A percentile compares a stretch with the other conserved stretches of the same genome.
Evolutionary conservation across 2,888 invertebrate genomes (phyloP).

Genomic region (Synergus laeviventris): DNA sequence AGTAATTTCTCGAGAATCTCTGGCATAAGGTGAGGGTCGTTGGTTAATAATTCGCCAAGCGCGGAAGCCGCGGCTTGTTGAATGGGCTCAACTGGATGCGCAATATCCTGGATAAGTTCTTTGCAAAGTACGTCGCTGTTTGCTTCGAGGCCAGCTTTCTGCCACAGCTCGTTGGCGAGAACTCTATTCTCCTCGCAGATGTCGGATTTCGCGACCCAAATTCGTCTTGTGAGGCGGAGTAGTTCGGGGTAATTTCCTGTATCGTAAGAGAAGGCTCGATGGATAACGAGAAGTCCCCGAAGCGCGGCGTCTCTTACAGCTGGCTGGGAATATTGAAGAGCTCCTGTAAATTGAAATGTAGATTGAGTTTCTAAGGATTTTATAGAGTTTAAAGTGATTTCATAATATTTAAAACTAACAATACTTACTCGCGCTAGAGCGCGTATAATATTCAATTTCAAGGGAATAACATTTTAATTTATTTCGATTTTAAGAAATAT

Average conservation of each 20-base stretch:
- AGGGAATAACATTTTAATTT: too few species aligned
- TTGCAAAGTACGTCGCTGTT: conserved; percentile 78
- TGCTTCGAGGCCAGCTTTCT: conserved; percentile 77
- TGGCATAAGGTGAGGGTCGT: conserved; percentile 78
- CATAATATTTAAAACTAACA: too few species aligned
- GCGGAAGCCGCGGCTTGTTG: conserved; percentile 90
- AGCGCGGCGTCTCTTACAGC: conserved; percentile 89
- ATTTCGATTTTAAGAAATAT: too few species aligned
- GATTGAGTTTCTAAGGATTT: background rate
- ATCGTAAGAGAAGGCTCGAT: conserved; percentile 80
- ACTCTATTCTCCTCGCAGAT: conserved; percentile 84
- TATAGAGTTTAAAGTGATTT: too few species aligned
- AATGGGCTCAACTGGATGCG: conserved; percentile 88
- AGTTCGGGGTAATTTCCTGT: conserved; percentile 80
- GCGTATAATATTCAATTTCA: too few species aligned
- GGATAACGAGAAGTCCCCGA: conserved; percentile 82
- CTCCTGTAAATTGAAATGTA: conserved; percentile 73
- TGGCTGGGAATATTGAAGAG: conserved; percentile 83
- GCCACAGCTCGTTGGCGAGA: conserved; percentile 82
- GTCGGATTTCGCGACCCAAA: conserved; percentile 92
- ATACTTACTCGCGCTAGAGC: too few species aligned
- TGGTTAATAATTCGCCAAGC: conserved; percentile 82
- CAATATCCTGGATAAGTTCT: conserved; percentile 83
- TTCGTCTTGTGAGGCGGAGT: conserved; percentile 82
- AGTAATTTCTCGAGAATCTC: conserved; percentile 82